Conservation (phyloP, 1,140 invertebrate genomes). For the Archegozetes longisetosus region DNA sequence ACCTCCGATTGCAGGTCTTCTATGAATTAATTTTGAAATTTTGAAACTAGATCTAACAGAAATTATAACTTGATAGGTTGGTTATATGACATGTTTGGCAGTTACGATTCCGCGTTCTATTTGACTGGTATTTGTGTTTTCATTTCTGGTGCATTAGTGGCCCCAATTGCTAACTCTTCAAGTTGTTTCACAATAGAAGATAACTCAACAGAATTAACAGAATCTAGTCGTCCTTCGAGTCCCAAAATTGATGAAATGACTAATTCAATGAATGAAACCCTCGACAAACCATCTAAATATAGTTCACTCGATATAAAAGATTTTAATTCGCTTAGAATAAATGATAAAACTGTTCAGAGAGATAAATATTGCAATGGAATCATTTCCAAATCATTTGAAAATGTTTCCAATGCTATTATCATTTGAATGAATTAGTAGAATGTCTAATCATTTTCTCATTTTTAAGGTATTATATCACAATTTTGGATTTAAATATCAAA, state of each 20-base stretch:
- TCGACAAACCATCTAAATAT: no score
- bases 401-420: no score
- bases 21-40: background rate
- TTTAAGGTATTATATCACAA: no score
- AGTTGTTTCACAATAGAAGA: background rate
- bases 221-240: background rate
- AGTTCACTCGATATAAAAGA: no score
- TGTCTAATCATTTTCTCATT: no score
- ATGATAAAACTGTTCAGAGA: no score
- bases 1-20: constrained; percentile 55
- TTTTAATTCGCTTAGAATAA: no score
- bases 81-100: constrained; percentile 56
- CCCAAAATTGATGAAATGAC: background rate
- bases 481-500: no score
- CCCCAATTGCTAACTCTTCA: constrained; percentile 26
- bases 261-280: no score
- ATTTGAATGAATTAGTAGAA: no score
- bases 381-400: no score
- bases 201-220: background rate
- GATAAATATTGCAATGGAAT: no score
- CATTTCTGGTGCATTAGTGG: constrained; percentile 59
- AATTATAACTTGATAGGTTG: constrained; percentile 43
- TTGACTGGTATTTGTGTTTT: constrained; percentile 66
- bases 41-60: background rate
- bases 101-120: constrained; percentile 70